Percentiles rank a stretch among this genome's conserved stretches.
phyloP scores from a whole-genome alignment of 2,888 invertebrate species.

The Eilema depressum region DNA sequence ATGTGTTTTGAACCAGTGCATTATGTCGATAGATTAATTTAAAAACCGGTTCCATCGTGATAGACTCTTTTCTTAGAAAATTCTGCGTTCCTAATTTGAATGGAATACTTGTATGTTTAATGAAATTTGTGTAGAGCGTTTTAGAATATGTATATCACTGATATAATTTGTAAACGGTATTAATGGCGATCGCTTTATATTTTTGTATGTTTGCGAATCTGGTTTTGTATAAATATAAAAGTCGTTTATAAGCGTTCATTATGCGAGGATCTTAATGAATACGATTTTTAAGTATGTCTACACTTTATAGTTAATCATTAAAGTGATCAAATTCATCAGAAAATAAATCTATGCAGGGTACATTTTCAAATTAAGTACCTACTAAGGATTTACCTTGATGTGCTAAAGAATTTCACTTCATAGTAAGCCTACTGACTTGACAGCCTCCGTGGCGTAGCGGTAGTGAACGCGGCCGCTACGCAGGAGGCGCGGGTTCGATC shows the following conservation, averaged over 20 bases:
- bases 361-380: background rate
- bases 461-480: too few species aligned
- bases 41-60: background rate
- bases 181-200: background rate
- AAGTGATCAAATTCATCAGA: background rate
- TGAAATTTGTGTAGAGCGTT: background rate
- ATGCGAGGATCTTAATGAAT: background rate
- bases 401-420: too few species aligned
- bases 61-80: background rate
- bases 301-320: background rate
- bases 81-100: background rate
- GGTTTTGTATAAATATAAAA: background rate
- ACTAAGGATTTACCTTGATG: too few species aligned
- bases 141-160: slow-evolving; percentile 19
- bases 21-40: slow-evolving; percentile 37
- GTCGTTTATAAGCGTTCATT: background rate
- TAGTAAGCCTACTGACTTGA: background rate
- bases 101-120: background rate
- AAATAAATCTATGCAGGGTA: background rate
- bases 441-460: too few species aligned
- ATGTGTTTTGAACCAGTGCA: slow-evolving; percentile 49
- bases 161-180: background rate
- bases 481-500: too few species aligned
- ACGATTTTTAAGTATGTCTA: background rate
- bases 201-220: background rate